phyloP scores from a whole-genome alignment of 2,797 vertebrate genomes.

The Diceros bicornis region DNA sequence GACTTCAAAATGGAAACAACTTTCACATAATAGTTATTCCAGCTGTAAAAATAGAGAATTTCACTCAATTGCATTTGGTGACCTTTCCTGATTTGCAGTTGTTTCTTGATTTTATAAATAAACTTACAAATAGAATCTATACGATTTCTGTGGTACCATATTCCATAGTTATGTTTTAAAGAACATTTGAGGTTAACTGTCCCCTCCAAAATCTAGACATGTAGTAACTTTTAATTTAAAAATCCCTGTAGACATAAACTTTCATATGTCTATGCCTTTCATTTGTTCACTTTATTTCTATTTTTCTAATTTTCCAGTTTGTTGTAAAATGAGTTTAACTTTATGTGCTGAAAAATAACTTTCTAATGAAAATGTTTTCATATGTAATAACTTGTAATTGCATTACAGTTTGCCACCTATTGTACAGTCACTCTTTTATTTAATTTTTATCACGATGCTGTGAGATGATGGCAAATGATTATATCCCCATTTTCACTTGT shows the following conservation, averaged over 20 bases:
- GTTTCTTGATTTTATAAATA: not conserved
- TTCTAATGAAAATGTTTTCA: not conserved
- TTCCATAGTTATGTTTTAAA: not conserved
- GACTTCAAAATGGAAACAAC: not conserved
- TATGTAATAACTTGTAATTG: not conserved
- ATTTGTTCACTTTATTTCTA: not conserved
- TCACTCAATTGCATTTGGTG: not conserved
- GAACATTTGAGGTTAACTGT: not conserved
- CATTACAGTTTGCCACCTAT: not conserved
- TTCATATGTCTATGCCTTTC: not conserved
- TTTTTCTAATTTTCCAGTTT: slow-evolving; percentile 8
- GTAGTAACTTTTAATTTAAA: not conserved
- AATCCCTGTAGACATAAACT: not conserved
- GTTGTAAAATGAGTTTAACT: not conserved
- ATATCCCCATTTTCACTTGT: not conserved
- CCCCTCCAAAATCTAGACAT: not conserved
- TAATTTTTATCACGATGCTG: not conserved
- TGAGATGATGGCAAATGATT: not conserved
- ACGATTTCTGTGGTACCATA: not conserved
- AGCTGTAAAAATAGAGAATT: not conserved
- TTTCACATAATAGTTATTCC: not conserved
- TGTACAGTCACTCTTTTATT: not conserved
- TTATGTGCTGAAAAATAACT: not conserved
- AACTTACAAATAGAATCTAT: not conserved
- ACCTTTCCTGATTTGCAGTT: not conserved